These are phyloP conservation scores for Lanius collurio DNA, from an alignment of 2,113 vertebrate species.

Conservation along the genomic window DNA sequence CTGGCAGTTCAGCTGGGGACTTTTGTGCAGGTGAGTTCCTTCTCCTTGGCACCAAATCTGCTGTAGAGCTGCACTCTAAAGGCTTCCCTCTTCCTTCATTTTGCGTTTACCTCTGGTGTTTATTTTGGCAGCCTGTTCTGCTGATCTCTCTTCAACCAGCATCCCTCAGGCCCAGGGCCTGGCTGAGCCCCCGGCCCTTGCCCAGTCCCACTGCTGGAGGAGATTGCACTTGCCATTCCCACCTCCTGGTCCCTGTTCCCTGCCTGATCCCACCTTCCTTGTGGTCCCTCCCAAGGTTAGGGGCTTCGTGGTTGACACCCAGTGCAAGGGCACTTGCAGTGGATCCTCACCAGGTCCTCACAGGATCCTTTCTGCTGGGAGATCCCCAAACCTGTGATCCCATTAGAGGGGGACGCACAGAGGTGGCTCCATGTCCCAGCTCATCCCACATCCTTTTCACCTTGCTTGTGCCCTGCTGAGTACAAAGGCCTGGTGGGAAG, in stretches of 20 bases:
- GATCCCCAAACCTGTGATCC: not conserved
- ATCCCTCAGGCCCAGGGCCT: not conserved
- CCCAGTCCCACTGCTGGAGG: not conserved
- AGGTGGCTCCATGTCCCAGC: not conserved
- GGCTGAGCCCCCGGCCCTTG: not conserved
- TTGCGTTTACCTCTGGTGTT: not conserved
- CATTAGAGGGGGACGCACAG: accelerated
- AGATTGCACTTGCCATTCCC: not conserved
- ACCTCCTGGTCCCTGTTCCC: not conserved
- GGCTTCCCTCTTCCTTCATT: not conserved
- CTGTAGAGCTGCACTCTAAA: not conserved
- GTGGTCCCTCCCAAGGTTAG: not conserved
- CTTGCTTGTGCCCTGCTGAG: not conserved
- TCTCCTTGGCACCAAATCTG: not conserved
- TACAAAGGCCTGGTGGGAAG: not conserved
- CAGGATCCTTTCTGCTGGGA: not conserved
- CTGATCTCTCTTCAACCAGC: not conserved
- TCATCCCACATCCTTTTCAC: not conserved
- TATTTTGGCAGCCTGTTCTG: not conserved
- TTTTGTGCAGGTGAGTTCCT: not conserved
- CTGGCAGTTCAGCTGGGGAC: not conserved
- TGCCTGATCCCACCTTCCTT: not conserved
- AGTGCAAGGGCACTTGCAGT: not conserved
- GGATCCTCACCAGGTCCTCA: not conserved
- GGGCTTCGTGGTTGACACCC: not conserved